Evolutionary conservation across 2,888 invertebrate genomes (phyloP), one percentile per base, ranked within the genome.

Genomic region (Bombylius major): DNA sequence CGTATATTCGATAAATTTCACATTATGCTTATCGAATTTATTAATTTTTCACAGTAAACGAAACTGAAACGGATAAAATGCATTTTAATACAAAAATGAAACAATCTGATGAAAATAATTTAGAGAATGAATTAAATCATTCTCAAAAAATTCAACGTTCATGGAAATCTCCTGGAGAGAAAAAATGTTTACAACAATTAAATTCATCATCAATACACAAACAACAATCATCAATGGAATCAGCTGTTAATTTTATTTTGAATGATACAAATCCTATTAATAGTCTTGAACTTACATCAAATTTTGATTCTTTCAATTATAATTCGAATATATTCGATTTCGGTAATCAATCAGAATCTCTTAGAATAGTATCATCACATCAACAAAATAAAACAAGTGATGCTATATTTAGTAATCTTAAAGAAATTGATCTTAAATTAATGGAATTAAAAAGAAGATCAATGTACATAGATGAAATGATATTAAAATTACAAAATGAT

Each of bases 391-490:
- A 62, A 8, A 57, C 65, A 44, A 65, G 65, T 1, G 69, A 70
- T 6, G 62, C 63, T 4, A 61, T 70, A 3, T 62, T 66, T 1
- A 63, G 62, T 7, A 66, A 63, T 55, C 56, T 72, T n/a, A 65
- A 67, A 0, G 73, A 72, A 47, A 67, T 70, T 11, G 73, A 73
- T 63, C 62, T 66, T 0, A 67, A 67, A 8, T 61, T 73, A n/a
- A 59, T 71, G 61, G 70, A 71, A 56, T 60, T 70, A 48, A 70
- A 70, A 39, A 69, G 69, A 51, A 66, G 72, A 6, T 71, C 70
- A 57, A 67, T 66, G 57, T 68, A 67, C 50, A 64, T 73, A n/a
- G 72, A 72, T 34, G 71, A 71, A 55, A 69, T 70, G 67, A 70
- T 73, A 23, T 60, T 69, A 32, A 71, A 72, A 56, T 59, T 71